Evolutionary conservation across 2,888 invertebrate genomes (phyloP).

Genomic region (Corythucha ciliata): DNA sequence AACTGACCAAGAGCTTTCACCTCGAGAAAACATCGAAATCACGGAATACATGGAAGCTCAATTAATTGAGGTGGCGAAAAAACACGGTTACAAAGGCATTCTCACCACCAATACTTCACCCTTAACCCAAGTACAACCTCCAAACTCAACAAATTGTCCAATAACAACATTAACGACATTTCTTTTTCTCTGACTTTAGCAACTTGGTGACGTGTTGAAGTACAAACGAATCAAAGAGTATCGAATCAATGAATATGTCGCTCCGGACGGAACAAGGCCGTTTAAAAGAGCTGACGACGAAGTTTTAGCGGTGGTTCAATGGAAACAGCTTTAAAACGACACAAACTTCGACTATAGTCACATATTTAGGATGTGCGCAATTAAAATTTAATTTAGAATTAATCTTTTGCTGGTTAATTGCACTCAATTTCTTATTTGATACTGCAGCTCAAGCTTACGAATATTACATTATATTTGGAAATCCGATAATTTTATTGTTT

Average conservation of each 20-base stretch:
- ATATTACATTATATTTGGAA: too few species aligned
- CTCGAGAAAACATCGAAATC: constrained; percentile 67
- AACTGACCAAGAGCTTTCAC: constrained; percentile 53
- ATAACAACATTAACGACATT: background rate
- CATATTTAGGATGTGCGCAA: too few species aligned
- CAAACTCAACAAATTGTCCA: background rate
- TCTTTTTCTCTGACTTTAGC: constrained; percentile 46
- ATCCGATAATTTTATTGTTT: too few species aligned
- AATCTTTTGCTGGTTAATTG: too few species aligned
- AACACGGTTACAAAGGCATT: constrained; percentile 59
- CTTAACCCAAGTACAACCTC: constrained; percentile 60
- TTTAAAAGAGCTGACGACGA: constrained; percentile 67
- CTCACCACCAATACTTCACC: constrained; percentile 83
- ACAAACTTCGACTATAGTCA: too few species aligned
- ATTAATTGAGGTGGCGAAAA: constrained; percentile 56
- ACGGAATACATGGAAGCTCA: constrained; percentile 72
- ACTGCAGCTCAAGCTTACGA: too few species aligned
- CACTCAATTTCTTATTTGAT: too few species aligned
- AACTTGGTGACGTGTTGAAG: constrained; percentile 69
- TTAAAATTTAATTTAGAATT: too few species aligned
- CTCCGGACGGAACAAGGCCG: constrained; percentile 59
- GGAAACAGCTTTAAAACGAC: constrained; percentile 56
- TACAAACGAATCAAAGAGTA: constrained; percentile 68
- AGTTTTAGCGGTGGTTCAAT: constrained; percentile 67
- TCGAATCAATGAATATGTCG: constrained; percentile 70